phyloP scores from a whole-genome alignment of 2,888 invertebrate species.

The Euzetes globulus region DNA sequence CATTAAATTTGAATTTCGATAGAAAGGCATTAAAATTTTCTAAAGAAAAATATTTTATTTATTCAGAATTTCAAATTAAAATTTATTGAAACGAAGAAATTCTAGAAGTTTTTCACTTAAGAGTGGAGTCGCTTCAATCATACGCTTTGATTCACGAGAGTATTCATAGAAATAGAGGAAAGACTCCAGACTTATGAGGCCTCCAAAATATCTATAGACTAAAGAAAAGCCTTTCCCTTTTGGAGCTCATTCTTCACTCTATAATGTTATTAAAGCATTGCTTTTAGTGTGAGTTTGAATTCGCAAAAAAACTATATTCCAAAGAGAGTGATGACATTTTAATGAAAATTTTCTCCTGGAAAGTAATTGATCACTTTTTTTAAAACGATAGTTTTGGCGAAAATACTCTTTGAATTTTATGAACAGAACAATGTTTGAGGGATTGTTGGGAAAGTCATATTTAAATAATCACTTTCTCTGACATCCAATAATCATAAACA shows the following conservation, averaged over 20 bases:
- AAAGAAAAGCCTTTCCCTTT: too few relatives aligned
- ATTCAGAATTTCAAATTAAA: constrained; percentile 1
- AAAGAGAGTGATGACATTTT: neutral
- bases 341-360: neutral
- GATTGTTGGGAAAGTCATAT: too few relatives aligned
- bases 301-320: neutral
- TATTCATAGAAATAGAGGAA: neutral
- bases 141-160: neutral
- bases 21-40: neutral
- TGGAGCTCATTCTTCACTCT: too few relatives aligned
- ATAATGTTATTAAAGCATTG: neutral
- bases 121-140: neutral
- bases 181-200: neutral
- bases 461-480: too few relatives aligned
- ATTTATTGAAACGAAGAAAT: neutral
- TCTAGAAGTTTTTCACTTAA: neutral
- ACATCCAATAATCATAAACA: too few relatives aligned
- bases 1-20: neutral
- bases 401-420: too few relatives aligned
- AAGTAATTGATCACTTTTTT: neutral
- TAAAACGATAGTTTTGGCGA: neutral
- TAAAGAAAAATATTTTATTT: neutral
- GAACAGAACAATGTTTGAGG: too few relatives aligned
- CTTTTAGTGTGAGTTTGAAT: neutral
- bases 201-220: neutral